These are phyloP conservation scores for Taeniopygia guttata DNA, from an alignment of 2,797 vertebrate species.

Conservation along the genomic window DNA sequence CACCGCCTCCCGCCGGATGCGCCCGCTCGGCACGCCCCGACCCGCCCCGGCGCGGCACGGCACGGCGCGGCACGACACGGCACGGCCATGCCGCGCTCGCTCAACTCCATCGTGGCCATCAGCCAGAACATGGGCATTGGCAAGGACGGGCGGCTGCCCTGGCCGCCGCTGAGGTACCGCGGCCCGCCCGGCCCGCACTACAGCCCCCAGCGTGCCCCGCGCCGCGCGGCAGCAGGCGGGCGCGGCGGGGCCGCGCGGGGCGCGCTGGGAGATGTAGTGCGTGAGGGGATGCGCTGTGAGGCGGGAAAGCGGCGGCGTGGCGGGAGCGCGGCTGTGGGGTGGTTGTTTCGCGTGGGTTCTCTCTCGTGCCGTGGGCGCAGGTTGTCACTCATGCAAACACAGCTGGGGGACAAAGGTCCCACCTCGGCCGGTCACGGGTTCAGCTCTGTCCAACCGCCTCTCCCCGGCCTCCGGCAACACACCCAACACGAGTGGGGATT, in stretches of 20 bases:
- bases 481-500: rapidly evolving
- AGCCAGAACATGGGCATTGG: too few relatives aligned
- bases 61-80: too few relatives aligned
- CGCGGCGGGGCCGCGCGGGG: not conserved
- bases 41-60: too few relatives aligned
- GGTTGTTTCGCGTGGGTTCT: rapidly evolving
- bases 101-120: too few relatives aligned
- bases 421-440: rapidly evolving
- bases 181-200: not conserved
- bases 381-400: rapidly evolving
- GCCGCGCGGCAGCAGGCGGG: too few relatives aligned
- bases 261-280: not conserved
- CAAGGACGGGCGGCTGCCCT: too few relatives aligned
- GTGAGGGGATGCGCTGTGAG: rapidly evolving
- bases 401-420: not conserved
- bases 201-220: not conserved
- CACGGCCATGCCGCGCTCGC: too few relatives aligned
- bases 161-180: too few relatives aligned
- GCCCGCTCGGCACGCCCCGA: not conserved
- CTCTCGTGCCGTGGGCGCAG: rapidly evolving
- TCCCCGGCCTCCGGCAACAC: rapidly evolving
- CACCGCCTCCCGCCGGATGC: not conserved
- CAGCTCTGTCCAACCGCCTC: rapidly evolving
- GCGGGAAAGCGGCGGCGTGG: not conserved
- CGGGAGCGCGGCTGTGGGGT: too few relatives aligned